Base-by-base conservation (phyloP, 1,140 invertebrate species). In the Lepidotrigona ventralis region DNA sequence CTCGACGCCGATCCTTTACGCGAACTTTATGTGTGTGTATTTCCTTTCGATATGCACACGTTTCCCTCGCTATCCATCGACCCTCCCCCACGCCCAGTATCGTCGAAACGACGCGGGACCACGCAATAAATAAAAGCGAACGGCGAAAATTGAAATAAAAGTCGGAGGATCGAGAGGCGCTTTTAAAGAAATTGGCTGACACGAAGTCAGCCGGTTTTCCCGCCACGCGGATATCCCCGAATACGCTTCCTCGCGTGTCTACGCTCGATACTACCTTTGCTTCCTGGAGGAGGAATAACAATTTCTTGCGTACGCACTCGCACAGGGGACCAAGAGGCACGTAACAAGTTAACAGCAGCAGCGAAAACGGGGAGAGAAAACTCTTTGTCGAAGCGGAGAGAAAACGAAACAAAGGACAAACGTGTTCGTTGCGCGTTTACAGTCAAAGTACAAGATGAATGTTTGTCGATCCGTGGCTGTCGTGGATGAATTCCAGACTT, bases 141-240 rank as follows among this genome's bases (percentile, higher is more conserved):
- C 81, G 69, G 26, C 29, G 56, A 26, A 82, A 82, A 60, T 88
- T 87, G 79, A 79, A 69, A 85, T 87, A 87, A 81, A 72, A 86
- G 82, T 84, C 68, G 46, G 23, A 81, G 39, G 75, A 85, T 84
- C 63, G 85, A 21, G 8, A 6, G 8, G n/a, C 63, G 83, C 86
- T 88, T 88, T 88, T 88, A 88, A 83, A 88, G 87, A 88, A 88
- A 88, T 88, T 88, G 87, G 81, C 79, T 82, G 74, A 87, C 79
- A 77, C 58, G 79, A 70, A 74, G 75, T 60, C 39, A 46, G 39
- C 39, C 39, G 39, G 64, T 54, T 60, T n/a, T 12, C 60, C 21
- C 68, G 39, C 33, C 77, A 76, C 77, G 9, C 53, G 73, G 63
- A 83, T 71, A 70, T 39, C 69, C 51, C 39, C 58, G 19, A 74